A percentile compares a stretch with the other conserved stretches of the same genome.
phyloP scores from a whole-genome alignment of 2,113 vertebrate species.

The Seriola quinqueradiata region DNA sequence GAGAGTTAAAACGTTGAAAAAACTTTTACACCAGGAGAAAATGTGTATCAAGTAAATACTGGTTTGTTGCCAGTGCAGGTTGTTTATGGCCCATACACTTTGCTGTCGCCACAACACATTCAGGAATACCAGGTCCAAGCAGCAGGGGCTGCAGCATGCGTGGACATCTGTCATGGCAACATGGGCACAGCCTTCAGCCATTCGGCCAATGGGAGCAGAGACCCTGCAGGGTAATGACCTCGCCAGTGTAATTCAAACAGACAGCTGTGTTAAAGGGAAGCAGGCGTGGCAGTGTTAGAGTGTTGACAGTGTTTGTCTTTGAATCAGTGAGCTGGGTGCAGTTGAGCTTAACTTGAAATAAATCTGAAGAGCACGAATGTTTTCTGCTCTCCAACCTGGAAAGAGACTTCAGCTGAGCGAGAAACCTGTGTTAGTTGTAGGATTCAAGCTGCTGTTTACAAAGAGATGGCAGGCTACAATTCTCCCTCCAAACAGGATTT shows the following conservation, averaged over 20 bases:
- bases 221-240: constrained; percentile 62
- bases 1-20: no score
- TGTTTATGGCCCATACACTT: constrained; percentile 64
- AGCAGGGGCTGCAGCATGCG: constrained; percentile 47
- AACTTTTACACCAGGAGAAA: background rate
- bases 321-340: constrained; percentile 34
- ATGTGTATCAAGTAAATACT: constrained; percentile 43
- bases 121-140: constrained; percentile 42
- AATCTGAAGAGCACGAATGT: constrained; percentile 18
- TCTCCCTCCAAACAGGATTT: constrained; percentile 15
- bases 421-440: background rate
- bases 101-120: constrained; percentile 76
- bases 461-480: background rate
- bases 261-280: constrained; percentile 51
- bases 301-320: constrained; percentile 28
- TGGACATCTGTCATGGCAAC: constrained; percentile 76
- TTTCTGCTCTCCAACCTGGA: constrained; percentile 7
- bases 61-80: constrained; percentile 52
- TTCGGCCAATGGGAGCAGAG: constrained; percentile 49
- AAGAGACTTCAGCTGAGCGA: background rate
- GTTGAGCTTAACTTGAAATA: background rate
- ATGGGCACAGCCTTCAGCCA: constrained; percentile 49
- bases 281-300: constrained; percentile 26
- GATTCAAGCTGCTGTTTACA: constrained; percentile 24
- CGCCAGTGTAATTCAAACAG: constrained; percentile 63